phyloP scores from a whole-genome alignment of 2,888 invertebrate genomes.

The Oligia latruncula region DNA sequence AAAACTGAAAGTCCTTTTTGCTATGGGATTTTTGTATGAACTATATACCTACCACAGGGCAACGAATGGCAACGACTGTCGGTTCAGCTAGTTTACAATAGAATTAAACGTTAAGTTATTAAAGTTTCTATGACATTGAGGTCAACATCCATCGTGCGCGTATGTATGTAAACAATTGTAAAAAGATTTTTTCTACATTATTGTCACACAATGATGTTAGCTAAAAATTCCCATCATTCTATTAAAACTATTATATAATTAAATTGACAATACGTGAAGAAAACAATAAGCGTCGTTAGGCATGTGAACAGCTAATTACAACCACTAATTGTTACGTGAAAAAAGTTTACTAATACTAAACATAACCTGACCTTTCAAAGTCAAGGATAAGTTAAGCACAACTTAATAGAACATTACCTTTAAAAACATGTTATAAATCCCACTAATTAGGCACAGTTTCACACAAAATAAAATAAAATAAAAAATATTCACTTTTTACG shows the following conservation, averaged over 20 bases:
- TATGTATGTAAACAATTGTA: slow-evolving; percentile 34
- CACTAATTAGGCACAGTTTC: slow-evolving; percentile 66
- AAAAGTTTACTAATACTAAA: slow-evolving; percentile 73
- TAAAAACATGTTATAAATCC: slow-evolving; percentile 72
- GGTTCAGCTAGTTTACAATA: background rate
- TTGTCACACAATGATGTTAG: slow-evolving; percentile 40
- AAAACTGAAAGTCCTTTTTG: background rate
- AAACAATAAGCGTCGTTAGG: slow-evolving; percentile 68
- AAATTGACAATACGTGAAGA: slow-evolving; percentile 62
- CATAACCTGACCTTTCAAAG: slow-evolving; percentile 67
- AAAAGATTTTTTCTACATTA: slow-evolving; percentile 18
- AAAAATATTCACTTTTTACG: slow-evolving; percentile 71
- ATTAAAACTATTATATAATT: slow-evolving; percentile 63
- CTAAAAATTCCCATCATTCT: slow-evolving; percentile 60
- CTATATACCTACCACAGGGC: background rate
- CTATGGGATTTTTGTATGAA: background rate
- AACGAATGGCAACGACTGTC: background rate
- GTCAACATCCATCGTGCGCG: slow-evolving; percentile 7
- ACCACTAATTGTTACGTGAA: slow-evolving; percentile 71
- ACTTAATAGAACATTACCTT: slow-evolving; percentile 74
- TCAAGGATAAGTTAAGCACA: slow-evolving; percentile 69
- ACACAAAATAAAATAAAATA: slow-evolving; percentile 65
- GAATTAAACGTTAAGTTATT: background rate
- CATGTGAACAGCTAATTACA: slow-evolving; percentile 71
- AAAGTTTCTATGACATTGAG: slow-evolving; percentile 18